Evolutionary conservation across 2,113 vertebrate genomes (phyloP), one percentile per base, ranked within the genome.

Genomic region (Smithornis capensis): DNA sequence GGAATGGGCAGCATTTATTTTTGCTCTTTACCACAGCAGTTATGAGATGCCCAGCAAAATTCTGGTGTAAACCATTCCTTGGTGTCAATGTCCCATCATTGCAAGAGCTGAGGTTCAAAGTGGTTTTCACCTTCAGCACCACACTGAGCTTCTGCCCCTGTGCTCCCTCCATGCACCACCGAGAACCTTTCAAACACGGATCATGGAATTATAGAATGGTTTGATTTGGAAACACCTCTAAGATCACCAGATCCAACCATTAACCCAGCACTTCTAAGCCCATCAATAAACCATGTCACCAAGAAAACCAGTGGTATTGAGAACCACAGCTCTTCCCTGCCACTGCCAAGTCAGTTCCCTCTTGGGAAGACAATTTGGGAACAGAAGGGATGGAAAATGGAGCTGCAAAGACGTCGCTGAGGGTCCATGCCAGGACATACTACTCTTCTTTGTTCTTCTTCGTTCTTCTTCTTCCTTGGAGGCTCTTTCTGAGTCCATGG

Each of bases 61-160:
- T 5, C 9, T 65, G 38, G 7, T 63, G 9, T 40, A 57, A 82
- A 44, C 33, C 1, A 0, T 49, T 69, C n/a, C 23, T 33, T 0
- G 1, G 5, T 69, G 35, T 37, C 40, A 35, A 8, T 23, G 19
- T 3, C 60, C 33, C 38, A 19, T 13, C 17, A 4, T 2, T 28
- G 57, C 27, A 42, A 76, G 38, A 70, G n/a, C 27, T 62, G 53
- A 75, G n/a, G 35, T 42, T 28, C n/a, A 12, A 50, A 35, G 10
- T 37, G 37, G 47, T 27, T 47, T 49, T 37, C n/a, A 22, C 9
- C 60, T 88, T n/a, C 62, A 27, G 23, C 37, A 44, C 5, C 23
- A 17, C 14, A 14, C 9, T 42, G 23, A 78, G 21, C 19, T 52
- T 47, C 14, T 68, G 16, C 31, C 16, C 1, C 27, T 37, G 0